Evolutionary conservation across 37 sponge, comb jelly and placozoan species (phyloP), one percentile per base, ranked within the genome.

Genomic region (Eunapius fragilis): DNA sequence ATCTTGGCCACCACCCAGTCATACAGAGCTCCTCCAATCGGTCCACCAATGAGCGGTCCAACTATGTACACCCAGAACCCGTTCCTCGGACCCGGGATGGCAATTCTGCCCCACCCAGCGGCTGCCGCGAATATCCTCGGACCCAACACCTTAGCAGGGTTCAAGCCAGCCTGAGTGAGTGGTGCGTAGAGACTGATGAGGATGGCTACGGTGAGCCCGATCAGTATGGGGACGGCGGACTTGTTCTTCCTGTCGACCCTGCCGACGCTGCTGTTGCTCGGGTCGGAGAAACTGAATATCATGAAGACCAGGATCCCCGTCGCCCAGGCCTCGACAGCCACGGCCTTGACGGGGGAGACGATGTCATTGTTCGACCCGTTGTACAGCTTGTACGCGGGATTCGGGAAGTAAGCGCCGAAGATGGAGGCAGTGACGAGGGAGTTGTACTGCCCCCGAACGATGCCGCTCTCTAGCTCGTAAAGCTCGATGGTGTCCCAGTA

Each of bases 101-200:
- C 90, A 7, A 89, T 76, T 1, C 67, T 80, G 2, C 92, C 91
- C 86, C 91, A 94, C 10, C 94, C 94, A 37, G 77, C 86, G 19
- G 80, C 37, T 3, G 85, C 85, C 9, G 94, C 88, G 37, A 85
- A 38, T 13, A 90, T 22, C 45, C 94, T 70, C 24, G 94, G 94
- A 14, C 91, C 94, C 67, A 94, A 72, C 32, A 91, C 94, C 27
- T 89, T 47, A 41, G 94, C 94, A 37, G 94, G 94, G 41, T 94
- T 94, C 30, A 87, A 37, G 0, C 82, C 90, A 24, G 72, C 90
- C 67, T 89, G 90, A n/a, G 90, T 89, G 0, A 85, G 31, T 9
- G 85, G 81, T 13, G 49, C 90, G 67, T 85, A 89, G 4, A 85
- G 9, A 25, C 85, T 81, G 33, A 89, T 79, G 10, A 89, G 69